Evolutionary conservation across 2,888 invertebrate genomes (phyloP).

Genomic region (Machimus rusticus): DNA sequence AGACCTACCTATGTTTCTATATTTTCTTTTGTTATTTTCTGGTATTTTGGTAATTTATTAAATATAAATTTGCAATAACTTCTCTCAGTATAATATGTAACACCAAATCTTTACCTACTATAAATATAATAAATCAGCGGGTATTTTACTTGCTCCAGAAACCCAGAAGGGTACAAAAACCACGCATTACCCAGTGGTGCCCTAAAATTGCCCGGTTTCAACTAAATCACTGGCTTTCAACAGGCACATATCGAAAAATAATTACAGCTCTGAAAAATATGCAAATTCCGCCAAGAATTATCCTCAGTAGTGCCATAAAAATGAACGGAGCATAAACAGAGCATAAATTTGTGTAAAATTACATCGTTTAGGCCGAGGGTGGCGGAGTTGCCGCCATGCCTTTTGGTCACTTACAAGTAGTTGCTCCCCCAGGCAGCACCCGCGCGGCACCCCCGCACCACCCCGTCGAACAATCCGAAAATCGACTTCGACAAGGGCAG

Average conservation of each 20-base stretch:
- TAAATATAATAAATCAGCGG: not conserved
- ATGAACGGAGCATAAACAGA: constrained; percentile 47
- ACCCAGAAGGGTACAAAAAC: not conserved
- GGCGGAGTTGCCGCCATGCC: not conserved
- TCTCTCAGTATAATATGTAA: not conserved
- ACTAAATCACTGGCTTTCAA: constrained; percentile 51
- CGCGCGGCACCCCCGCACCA: not conserved
- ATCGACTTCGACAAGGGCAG: constrained; percentile 41
- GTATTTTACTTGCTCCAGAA: not conserved
- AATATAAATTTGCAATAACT: no score
- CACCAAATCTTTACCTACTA: not conserved
- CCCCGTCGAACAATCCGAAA: constrained; percentile 41
- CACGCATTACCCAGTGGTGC: not conserved
- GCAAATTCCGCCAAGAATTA: constrained; percentile 46
- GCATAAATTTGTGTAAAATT: constrained; percentile 47
- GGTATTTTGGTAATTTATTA: no score
- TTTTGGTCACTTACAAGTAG: constrained; percentile 3
- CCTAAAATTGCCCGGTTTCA: not conserved
- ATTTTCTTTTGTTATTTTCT: no score
- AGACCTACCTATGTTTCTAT: no score
- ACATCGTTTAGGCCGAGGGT: constrained; percentile 37
- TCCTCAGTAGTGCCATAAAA: constrained; percentile 48
- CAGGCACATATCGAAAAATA: constrained; percentile 53
- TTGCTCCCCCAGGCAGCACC: not conserved
- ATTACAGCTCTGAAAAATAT: constrained; percentile 50